Evolutionary conservation across 2,113 vertebrate genomes (phyloP).

Genomic region (Alosa alosa): DNA sequence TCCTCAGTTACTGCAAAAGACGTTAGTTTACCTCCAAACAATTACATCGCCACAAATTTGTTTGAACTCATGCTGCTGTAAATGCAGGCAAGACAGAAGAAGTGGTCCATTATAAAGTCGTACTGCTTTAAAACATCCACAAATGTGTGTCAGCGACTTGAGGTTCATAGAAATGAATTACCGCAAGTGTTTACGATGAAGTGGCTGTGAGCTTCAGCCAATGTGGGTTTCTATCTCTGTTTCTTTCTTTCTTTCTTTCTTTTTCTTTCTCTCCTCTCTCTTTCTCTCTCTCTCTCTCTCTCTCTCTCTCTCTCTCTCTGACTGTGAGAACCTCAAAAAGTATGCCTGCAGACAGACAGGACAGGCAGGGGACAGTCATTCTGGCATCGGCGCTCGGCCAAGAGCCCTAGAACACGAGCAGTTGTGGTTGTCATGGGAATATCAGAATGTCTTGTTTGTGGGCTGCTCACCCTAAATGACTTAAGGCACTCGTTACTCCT

Average conservation of each 20-base stretch:
- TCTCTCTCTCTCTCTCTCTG: background rate
- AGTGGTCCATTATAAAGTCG: background rate
- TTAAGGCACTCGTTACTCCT: background rate
- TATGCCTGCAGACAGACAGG: background rate
- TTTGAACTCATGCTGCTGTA: background rate
- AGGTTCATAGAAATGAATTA: background rate
- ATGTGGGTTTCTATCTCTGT: constrained; percentile 1
- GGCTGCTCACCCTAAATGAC: background rate
- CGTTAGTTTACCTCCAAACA: background rate
- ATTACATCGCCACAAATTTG: background rate
- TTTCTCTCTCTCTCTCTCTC: background rate
- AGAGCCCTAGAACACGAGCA: background rate
- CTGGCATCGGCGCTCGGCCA: background rate
- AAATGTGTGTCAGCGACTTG: background rate
- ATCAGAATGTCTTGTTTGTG: constrained; percentile 27
- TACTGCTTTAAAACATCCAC: background rate
- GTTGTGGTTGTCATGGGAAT: constrained; percentile 14
- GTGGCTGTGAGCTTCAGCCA: background rate
- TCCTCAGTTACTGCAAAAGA: background rate
- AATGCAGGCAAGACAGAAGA: background rate
- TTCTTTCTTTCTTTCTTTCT: background rate
- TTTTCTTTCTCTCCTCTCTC: background rate
- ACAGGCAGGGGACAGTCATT: background rate
- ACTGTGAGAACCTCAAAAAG: background rate
- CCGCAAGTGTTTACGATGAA: background rate